Base-by-base conservation (phyloP, 2,797 vertebrate genomes). In the Avahi laniger region DNA sequence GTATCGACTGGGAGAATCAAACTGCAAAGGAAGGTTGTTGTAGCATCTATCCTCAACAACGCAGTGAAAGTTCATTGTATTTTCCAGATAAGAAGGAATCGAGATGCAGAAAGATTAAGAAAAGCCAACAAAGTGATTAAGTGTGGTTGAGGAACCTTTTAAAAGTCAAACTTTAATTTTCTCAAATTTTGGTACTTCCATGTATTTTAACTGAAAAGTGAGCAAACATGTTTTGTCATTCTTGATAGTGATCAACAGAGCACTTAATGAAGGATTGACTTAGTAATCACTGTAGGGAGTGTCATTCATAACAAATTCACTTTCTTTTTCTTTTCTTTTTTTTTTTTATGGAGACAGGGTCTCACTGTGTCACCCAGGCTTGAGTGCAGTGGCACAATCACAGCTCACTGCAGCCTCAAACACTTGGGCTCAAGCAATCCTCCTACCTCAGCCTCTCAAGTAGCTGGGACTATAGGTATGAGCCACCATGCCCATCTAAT, bases 141-240 rank as follows among this genome's bases (percentile, higher is more conserved):
- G 13, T 43, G 15, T 61, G 30, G 50, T 72, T 30, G 48, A 84
- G 11, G 82, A 28, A 75, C 8, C 41, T 61, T 33, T 86, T 61
- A 63, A 89, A 93, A 87, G 59, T 72, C n/a, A 72, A 81, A 72
- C 67, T 95, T 91, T 15, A 14, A 9, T 72, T 80, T 97, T 92
- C 54, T 61, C 43, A 43, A 18, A 73, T 72, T 87, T 92, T 54
- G 82, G 1, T 83, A 33, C 24, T 61, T 78, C 1, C 43, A 28
- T 30, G 24, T 92, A 52, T 92, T 95, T 93, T 91, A 59, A 52
- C 18, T 91, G 38, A 72, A 93, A 65, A 90, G 54, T 63, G 30
- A 57, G 35, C 54, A 81, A 84, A 20, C 48, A n/a, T 30, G 1
- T 91, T 65, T 93, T 83, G 11, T 38, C 50, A 72, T 33, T 96